Evolutionary conservation across 2,888 invertebrate genomes (phyloP), one percentile per base, ranked within the genome.

Genomic region (Marasmarcha lunaedactyla): DNA sequence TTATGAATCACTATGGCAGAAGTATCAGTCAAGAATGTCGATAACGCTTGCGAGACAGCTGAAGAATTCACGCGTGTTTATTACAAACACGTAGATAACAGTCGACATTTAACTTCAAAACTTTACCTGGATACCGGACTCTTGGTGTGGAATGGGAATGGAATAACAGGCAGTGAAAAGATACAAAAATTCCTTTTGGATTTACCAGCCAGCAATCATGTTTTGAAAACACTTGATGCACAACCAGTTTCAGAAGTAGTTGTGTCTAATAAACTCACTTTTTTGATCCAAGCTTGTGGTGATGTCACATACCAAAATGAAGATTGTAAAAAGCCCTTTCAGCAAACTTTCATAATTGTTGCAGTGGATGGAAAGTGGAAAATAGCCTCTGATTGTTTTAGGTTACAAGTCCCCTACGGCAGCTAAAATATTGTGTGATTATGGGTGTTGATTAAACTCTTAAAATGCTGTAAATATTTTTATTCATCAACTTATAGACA

Each of bases 121-220:
- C 73, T 96, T 34, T 97, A 97, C 61, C 78, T 95, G 52, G 94
- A 95, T 35, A 88, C 89, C 14, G 95, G 92, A 4, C 81, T 91
- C n/a, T 74, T 96, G 38, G 90, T 94, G 35, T 98, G 96, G 97
- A 97, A 97, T 81, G 97, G 97, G 15, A 95, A 94, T 70, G 91
- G 91, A 4, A 85, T 92, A 0, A 88, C 85, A 39, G 95, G 95
- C 4, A 90, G 88, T 55, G 92, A 92, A 26, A 88, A 88, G 45
- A 95, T 98, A 41, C 90, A 93, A 57, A 93, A 93, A 57, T 97
- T 95, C 60, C 88, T 93, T 47, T 88, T 91, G 62, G 91, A 92
- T 48, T 76, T 97, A 41, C 97, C 97, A 1, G 71, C 89, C 0
- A 90, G 94, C 13, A 90, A 90, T 50, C 95, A 96, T 63, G 84